These are phyloP conservation scores for Callinectes sapidus DNA, from an alignment of 2,888 invertebrate species.

Conservation along the genomic window DNA sequence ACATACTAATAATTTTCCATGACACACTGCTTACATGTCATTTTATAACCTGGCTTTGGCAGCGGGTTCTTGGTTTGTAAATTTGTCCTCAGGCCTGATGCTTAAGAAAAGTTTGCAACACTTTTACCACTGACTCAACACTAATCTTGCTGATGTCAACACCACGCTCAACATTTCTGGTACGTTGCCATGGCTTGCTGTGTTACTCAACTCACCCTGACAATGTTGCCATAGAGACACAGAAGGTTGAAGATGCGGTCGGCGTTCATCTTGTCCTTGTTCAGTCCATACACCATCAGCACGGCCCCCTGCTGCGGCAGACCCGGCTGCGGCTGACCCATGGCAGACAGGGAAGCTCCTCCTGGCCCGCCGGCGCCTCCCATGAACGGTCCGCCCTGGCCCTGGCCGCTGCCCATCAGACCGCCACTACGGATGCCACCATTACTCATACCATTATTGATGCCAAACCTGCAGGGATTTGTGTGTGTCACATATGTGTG, in stretches of 20 bases:
- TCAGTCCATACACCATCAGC: conserved; percentile 98
- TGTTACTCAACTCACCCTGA: conserved; percentile 80
- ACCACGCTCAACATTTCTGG: not conserved
- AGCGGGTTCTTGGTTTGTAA: not conserved
- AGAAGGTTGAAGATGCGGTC: conserved; percentile 98
- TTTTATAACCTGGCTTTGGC: not conserved
- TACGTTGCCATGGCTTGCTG: not conserved
- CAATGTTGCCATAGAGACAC: conserved; percentile 98
- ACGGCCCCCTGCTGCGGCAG: conserved; percentile 87
- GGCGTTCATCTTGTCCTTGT: conserved; percentile 94
- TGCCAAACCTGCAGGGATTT: conserved; percentile 58
- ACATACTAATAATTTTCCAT: not conserved
- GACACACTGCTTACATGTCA: not conserved
- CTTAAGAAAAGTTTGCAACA: not conserved
- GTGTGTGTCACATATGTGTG: not conserved
- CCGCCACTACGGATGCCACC: conserved; percentile 70
- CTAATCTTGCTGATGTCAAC: not conserved
- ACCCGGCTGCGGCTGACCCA: conserved; percentile 73
- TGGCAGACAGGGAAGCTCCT: conserved; percentile 60
- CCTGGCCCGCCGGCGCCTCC: conserved; percentile 72
- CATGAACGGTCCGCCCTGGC: conserved; percentile 72
- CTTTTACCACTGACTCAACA: not conserved
- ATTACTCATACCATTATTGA: conserved; percentile 69
- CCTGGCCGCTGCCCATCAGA: conserved; percentile 69
- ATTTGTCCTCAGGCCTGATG: not conserved